Evolutionary conservation across 2,888 invertebrate genomes (phyloP).

Genomic region (Caenorhabditis afra): DNA sequence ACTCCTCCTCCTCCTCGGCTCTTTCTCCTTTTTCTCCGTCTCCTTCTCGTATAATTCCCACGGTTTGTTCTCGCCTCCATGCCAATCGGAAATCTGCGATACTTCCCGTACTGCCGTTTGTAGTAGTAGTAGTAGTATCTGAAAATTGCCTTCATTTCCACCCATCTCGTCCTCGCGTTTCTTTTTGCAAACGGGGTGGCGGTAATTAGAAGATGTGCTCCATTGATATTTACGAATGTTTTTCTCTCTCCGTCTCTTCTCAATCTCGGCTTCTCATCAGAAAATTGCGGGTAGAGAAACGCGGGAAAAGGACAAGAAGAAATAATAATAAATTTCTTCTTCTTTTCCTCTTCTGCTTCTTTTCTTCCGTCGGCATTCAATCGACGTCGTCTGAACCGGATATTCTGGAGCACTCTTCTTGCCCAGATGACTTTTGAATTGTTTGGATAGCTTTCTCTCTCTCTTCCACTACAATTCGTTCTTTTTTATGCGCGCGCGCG

Average conservation of each 20-base stretch:
- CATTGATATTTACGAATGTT: conserved; percentile 34
- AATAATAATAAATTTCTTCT: conserved; percentile 43
- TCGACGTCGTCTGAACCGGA: conserved; percentile 46
- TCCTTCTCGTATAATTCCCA: conserved; percentile 38
- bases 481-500: conserved; percentile 12
- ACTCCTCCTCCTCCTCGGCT: conserved; percentile 8
- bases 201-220: conserved; percentile 43
- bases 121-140: conserved; percentile 21
- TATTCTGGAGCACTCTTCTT: conserved; percentile 41
- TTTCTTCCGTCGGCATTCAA: conserved; percentile 22
- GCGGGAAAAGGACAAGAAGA: conserved; percentile 29
- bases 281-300: conserved; percentile 25
- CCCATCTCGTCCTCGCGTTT: not conserved
- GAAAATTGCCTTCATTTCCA: conserved; percentile 48
- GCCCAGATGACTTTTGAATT: conserved; percentile 47
- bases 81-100: conserved; percentile 43
- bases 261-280: conserved; percentile 24
- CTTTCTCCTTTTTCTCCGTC: conserved; percentile 1
- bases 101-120: conserved; percentile 31
- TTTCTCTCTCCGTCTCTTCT: conserved; percentile 21
- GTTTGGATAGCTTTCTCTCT: conserved; percentile 37
- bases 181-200: not conserved
- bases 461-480: conserved; percentile 17
- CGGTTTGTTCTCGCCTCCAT: conserved; percentile 52
- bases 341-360: conserved; percentile 8